Evolutionary conservation across 1,140 invertebrate genomes (phyloP).

Genomic region (Drosophila mayri): DNA sequence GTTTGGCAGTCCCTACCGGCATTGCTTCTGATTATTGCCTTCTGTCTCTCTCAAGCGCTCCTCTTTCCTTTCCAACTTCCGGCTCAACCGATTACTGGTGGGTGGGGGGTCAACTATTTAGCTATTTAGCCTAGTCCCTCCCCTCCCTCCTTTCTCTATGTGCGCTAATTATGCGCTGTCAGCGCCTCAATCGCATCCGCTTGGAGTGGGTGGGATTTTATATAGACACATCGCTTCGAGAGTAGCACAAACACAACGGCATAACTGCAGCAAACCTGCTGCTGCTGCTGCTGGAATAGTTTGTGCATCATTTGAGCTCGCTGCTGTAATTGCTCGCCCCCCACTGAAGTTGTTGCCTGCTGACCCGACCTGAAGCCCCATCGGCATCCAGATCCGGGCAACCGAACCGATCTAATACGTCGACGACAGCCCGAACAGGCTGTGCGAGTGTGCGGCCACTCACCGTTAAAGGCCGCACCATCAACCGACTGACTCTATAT

Average conservation of each 20-base stretch:
- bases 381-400: neutral
- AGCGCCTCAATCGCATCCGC: constrained; percentile 28
- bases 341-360: constrained; percentile 22
- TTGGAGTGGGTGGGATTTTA: constrained; percentile 10
- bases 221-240: constrained; percentile 39
- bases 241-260: constrained; percentile 28
- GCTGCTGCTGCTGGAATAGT: constrained; percentile 30
- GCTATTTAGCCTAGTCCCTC: neutral
- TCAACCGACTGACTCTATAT: constrained; percentile 25
- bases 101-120: constrained; percentile 16
- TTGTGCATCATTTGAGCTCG: constrained; percentile 48
- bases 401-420: neutral
- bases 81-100: constrained; percentile 9
- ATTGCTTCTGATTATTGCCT: neutral
- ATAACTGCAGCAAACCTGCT: constrained; percentile 27
- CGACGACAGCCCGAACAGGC: constrained; percentile 9
- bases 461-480: constrained; percentile 47
- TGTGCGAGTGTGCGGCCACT: constrained; percentile 25
- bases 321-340: constrained; percentile 39
- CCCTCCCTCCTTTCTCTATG: no score
- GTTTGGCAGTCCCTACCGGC: constrained; percentile 1
- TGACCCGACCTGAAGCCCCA: constrained; percentile 14
- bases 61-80: neutral
- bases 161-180: constrained; percentile 52
- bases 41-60: neutral